These are phyloP conservation scores for Pitangus sulphuratus DNA, from an alignment of 2,797 vertebrate genomes.

Conservation along the genomic window DNA sequence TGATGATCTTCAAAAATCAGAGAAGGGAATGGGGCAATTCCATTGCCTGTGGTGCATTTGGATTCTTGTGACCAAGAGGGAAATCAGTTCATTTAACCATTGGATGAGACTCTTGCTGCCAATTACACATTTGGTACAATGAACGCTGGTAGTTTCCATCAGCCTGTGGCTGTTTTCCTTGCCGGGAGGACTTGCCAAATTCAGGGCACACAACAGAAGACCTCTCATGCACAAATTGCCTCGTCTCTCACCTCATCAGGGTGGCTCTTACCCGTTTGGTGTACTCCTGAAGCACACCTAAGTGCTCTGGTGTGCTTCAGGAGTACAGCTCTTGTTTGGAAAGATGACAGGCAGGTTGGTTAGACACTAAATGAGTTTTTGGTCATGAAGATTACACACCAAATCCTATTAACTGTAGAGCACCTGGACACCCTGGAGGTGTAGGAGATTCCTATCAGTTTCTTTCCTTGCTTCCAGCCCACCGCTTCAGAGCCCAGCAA, in stretches of 20 bases:
- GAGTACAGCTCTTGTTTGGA: background rate
- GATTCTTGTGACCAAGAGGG: background rate
- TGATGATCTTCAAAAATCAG: background rate
- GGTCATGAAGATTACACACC: background rate
- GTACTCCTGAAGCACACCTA: too few species aligned
- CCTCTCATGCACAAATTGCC: background rate
- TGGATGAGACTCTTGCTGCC: background rate
- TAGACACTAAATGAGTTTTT: background rate
- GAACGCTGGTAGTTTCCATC: background rate
- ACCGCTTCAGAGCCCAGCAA: accelerated
- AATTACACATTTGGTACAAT: background rate
- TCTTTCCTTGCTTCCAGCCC: background rate
- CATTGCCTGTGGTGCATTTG: background rate
- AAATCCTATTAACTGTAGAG: background rate
- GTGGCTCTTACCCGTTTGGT: background rate
- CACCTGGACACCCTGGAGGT: background rate
- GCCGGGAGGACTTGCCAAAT: background rate
- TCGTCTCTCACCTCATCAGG: background rate
- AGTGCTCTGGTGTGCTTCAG: background rate
- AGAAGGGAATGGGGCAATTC: background rate
- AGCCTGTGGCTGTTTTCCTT: background rate
- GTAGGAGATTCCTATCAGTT: background rate
- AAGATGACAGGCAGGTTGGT: background rate
- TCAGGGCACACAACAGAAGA: background rate
- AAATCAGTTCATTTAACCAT: background rate